Evolutionary conservation across 2,888 invertebrate genomes (phyloP), one percentile per base, ranked within the genome.

Genomic region (Drosophila neotestacea): DNA sequence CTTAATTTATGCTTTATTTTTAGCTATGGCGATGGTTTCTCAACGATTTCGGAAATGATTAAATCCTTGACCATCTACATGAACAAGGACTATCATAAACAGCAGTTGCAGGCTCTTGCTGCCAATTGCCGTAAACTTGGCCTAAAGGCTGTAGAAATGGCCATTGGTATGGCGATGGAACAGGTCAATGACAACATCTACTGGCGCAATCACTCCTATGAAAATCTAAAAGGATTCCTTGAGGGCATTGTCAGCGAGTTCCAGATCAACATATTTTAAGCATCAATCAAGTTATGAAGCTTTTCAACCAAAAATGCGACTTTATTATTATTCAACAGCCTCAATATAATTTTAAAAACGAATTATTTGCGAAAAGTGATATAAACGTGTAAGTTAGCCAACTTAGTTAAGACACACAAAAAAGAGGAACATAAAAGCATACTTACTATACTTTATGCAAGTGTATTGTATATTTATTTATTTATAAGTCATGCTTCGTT

Each of bases 1-100:
- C 7, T 13, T 1, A 56, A 34, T 41, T 22, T 0, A n/a, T 30
- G 1, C 0, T 9, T 30, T 44, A 16, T 28, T 41, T 60, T 28
- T 11, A 94, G 94, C 77, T 94, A 93, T 81, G 94, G 94, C 13
- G 93, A 94, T 83, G 94, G 94, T 10, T 94, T 94, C 85, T 93
- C 93, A 51, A 94, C 94, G 4, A 83, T 94, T 42, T 92, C 93
- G 27, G 93, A 93, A 71, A 94, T 94, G 94, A 92, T 94, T 42
- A 92, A 93, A 69, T 92, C 93, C 1, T 87, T 94, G 42, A 93
- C 94, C n/a, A 92, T 90, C 28, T 94, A 92, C 75, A 94, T 94
- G 94, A 94, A 93, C 77, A 94, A 93, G 69, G 93, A 93, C 44
- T 92, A 91, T 63, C 92, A 93, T 62, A 91, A 89, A 56, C 91